Conservation (phyloP, 2,888 invertebrate species). For the Patella pellucida region DNA sequence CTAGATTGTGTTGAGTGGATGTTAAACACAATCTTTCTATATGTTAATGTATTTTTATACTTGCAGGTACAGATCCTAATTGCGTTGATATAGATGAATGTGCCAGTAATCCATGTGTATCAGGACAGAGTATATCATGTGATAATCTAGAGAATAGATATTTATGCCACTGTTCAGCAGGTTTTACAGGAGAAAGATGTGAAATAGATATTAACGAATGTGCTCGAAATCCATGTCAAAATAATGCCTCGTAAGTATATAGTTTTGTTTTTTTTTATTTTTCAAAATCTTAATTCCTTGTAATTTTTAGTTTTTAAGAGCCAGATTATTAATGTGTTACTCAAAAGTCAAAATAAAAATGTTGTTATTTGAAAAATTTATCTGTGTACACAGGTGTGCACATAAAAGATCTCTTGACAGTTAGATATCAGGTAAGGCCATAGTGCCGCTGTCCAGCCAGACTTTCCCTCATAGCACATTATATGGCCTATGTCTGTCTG, state of each 20-base stretch:
- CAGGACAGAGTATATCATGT: conserved; percentile 27
- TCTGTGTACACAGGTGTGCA: too few species aligned
- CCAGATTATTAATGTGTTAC: too few species aligned
- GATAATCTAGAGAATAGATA: conserved; percentile 38
- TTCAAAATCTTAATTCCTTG: neutral
- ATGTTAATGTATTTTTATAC: too few species aligned
- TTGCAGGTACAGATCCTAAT: conserved; percentile 31
- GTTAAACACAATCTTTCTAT: too few species aligned
- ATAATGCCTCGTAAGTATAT: conserved; percentile 18
- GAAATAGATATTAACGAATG: conserved; percentile 41
- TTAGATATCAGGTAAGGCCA: too few species aligned
- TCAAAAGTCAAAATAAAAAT: too few species aligned
- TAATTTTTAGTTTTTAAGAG: neutral
- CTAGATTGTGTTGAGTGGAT: too few species aligned
- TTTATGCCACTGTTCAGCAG: conserved; percentile 46
- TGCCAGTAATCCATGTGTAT: conserved; percentile 37
- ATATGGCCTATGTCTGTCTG: too few species aligned
- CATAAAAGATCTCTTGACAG: too few species aligned
- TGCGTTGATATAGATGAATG: conserved; percentile 51
- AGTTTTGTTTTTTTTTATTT: neutral
- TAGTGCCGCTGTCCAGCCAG: too few species aligned
- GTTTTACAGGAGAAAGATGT: conserved; percentile 41
- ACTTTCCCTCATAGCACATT: too few species aligned
- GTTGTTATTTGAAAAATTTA: too few species aligned
- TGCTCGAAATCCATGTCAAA: conserved; percentile 17